A percentile compares a stretch with the other conserved stretches of the same genome.
Conservation (phyloP, 2,113 vertebrate species). For the Mungos mungo region DNA sequence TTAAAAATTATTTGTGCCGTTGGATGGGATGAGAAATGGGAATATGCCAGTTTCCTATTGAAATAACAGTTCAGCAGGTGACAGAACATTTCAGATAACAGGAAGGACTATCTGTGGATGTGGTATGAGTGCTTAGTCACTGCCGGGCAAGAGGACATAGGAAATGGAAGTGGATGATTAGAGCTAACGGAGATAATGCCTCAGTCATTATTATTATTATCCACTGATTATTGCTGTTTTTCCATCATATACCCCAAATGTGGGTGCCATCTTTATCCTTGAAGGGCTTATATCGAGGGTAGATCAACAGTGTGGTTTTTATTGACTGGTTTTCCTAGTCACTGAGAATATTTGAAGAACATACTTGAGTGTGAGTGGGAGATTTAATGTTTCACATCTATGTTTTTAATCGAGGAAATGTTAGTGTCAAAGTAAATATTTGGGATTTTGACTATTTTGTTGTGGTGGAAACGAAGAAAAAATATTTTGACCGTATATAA, state of each 20-base stretch:
- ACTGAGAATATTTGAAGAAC: neutral
- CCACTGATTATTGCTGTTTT: neutral
- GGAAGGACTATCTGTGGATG: neutral
- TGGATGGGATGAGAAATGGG: neutral
- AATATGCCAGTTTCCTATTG: conserved; percentile 5
- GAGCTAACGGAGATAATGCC: neutral
- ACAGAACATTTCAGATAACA: conserved; percentile 9
- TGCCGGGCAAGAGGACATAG: neutral
- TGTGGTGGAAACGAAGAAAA: neutral
- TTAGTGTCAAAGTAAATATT: neutral
- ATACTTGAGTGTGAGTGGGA: neutral
- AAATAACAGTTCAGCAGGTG: neutral
- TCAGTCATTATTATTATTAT: neutral
- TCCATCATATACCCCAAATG: neutral
- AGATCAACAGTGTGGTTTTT: neutral
- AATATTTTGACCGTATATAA: neutral
- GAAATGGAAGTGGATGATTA: neutral
- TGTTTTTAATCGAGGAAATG: neutral
- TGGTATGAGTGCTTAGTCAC: neutral
- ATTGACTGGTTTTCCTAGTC: neutral
- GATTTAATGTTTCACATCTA: neutral
- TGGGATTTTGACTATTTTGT: neutral
- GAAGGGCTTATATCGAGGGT: neutral
- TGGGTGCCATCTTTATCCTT: neutral
- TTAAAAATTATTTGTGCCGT: neutral